Evolutionary conservation across 2,797 vertebrate species (phyloP).

Genomic region (Thaleichthys pacificus): DNA sequence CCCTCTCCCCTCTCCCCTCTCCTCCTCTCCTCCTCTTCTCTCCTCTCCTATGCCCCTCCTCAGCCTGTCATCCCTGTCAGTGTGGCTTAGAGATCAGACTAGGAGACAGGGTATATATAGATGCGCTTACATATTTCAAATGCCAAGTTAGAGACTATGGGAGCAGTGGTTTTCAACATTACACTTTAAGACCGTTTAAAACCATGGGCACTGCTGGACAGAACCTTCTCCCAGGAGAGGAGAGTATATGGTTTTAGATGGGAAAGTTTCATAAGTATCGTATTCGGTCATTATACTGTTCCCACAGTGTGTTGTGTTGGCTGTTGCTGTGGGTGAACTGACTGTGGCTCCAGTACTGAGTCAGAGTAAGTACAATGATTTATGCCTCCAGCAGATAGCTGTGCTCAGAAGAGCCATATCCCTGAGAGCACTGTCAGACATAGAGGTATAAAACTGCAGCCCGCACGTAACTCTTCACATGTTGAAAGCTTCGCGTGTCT

Average conservation of each 20-base stretch:
- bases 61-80: constrained; percentile 17
- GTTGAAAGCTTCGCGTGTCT: constrained; percentile 42
- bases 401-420: constrained; percentile 35
- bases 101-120: constrained; percentile 43
- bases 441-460: constrained; percentile 39
- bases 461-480: constrained; percentile 29
- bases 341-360: constrained; percentile 31
- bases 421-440: constrained; percentile 43
- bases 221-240: neutral
- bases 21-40: neutral
- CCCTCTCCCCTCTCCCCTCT: neutral
- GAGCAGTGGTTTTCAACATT: constrained; percentile 30
- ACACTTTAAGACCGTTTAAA: constrained; percentile 17
- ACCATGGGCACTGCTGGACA: constrained; percentile 5
- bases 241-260: constrained; percentile 12
- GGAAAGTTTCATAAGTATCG: constrained; percentile 16
- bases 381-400: constrained; percentile 40
- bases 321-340: constrained; percentile 10
- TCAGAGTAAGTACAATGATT: constrained; percentile 39
- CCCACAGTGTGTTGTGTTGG: neutral
- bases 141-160: constrained; percentile 27
- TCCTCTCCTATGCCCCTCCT: neutral
- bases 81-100: constrained; percentile 41
- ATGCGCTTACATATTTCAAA: constrained; percentile 42
- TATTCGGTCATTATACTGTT: constrained; percentile 23